phyloP scores from a whole-genome alignment of 2,113 vertebrate genomes.

The Benitochromis conjunctus region DNA sequence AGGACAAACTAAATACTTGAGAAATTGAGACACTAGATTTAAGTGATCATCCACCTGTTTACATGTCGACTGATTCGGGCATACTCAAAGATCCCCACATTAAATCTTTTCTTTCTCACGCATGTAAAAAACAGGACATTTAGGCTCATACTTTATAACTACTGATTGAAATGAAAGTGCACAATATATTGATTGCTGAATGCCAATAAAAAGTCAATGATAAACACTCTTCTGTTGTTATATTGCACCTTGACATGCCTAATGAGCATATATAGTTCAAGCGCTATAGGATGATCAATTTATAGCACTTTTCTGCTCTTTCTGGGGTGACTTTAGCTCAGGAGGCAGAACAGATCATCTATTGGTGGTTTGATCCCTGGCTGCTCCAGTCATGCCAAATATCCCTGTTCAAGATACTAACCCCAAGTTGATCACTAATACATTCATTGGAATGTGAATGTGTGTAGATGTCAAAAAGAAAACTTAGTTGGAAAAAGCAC shows the following conservation, averaged over 20 bases:
- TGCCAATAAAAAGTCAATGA: neutral
- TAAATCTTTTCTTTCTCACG: neutral
- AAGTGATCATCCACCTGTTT: too few relatives aligned
- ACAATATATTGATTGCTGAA: neutral
- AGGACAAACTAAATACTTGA: too few relatives aligned
- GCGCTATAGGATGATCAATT: neutral
- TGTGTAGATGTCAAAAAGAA: neutral
- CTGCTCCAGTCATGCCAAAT: neutral
- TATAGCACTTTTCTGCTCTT: neutral
- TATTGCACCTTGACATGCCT: neutral
- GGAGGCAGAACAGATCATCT: neutral
- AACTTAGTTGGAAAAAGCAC: neutral
- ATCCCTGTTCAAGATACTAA: neutral
- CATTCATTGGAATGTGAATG: neutral
- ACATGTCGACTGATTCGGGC: neutral
- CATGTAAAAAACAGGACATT: neutral
- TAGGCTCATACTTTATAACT: neutral
- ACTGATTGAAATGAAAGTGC: rapidly evolving
- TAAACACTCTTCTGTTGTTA: neutral
- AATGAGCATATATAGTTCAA: neutral
- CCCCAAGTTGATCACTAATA: neutral
- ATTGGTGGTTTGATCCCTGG: rapidly evolving
- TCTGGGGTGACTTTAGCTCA: neutral
- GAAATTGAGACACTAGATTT: too few relatives aligned
- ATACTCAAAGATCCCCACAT: neutral